Evolutionary conservation across 2,113 vertebrate genomes (phyloP).

Genomic region (Varanus komodoensis): DNA sequence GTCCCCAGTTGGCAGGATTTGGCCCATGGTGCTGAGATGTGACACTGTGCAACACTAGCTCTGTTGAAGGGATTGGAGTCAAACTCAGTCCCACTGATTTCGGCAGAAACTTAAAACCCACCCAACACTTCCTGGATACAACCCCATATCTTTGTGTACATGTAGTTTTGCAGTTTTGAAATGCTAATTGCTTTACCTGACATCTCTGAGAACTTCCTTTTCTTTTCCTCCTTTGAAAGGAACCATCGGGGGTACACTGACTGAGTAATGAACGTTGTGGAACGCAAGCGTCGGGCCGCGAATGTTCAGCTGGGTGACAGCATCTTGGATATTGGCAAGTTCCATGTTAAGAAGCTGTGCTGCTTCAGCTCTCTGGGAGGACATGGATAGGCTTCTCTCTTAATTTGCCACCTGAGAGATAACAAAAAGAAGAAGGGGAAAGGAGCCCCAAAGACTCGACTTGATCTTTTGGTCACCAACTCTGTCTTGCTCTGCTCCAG

Average conservation of each 20-base stretch:
- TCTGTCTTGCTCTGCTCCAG: background rate
- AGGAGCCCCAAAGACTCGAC: background rate
- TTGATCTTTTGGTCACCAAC: background rate
- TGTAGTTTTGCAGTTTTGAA: background rate
- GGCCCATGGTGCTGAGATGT: too few species aligned
- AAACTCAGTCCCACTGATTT: background rate
- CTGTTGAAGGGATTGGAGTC: background rate
- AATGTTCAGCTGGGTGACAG: constrained; percentile 2
- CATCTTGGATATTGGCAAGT: background rate
- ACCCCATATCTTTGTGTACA: background rate
- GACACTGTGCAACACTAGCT: background rate
- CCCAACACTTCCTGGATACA: too few species aligned
- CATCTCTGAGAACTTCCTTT: constrained; percentile 31
- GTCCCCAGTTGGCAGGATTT: too few species aligned
- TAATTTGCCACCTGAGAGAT: background rate
- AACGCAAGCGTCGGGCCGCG: constrained; percentile 32
- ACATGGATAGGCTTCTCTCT: background rate
- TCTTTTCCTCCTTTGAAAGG: constrained; percentile 2
- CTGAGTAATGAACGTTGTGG: constrained; percentile 20
- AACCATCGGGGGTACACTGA: background rate
- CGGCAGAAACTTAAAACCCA: background rate
- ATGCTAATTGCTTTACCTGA: constrained; percentile 21
- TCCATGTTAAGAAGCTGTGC: background rate
- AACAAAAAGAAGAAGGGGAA: too few species aligned
- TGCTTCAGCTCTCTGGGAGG: background rate